These are phyloP conservation scores for Spodoptera exigua DNA, from an alignment of 2,888 invertebrate genomes.

Conservation along the genomic window DNA sequence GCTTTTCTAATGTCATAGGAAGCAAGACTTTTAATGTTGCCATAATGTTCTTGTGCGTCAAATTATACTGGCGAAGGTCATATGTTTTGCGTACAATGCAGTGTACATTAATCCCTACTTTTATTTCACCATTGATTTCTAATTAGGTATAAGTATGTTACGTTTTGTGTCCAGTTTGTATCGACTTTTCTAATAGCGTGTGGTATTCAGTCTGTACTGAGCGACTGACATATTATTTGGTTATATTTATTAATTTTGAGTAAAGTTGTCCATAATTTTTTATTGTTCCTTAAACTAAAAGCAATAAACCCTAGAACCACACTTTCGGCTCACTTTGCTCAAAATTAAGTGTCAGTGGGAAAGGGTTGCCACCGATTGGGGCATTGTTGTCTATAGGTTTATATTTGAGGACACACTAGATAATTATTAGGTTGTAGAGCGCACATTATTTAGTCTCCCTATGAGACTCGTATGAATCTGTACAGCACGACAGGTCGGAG, in stretches of 20 bases:
- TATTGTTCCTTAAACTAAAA: background rate
- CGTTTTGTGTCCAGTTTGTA: slow-evolving; percentile 9
- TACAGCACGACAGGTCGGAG: no score
- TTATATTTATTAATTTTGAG: slow-evolving; percentile 9
- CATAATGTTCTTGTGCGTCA: no score
- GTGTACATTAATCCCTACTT: no score
- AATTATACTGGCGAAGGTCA: no score
- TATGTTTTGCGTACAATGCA: no score
- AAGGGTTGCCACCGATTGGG: slow-evolving; percentile 2
- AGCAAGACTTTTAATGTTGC: no score
- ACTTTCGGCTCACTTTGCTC: background rate
- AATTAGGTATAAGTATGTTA: background rate
- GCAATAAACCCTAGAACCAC: background rate
- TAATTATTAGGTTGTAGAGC: slow-evolving; percentile 33
- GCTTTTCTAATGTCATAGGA: no score
- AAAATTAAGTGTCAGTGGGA: slow-evolving; percentile 15
- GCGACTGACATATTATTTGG: slow-evolving; percentile 11
- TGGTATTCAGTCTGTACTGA: slow-evolving; percentile 19
- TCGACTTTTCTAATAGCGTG: slow-evolving; percentile 23
- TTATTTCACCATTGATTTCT: no score
- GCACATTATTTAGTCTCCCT: slow-evolving; percentile 33
- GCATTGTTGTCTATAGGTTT: slow-evolving; percentile 5
- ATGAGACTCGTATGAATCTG: slow-evolving; percentile 5
- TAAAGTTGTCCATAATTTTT: slow-evolving; percentile 5
- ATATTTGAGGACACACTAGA: slow-evolving; percentile 17